Evolutionary conservation across 2,797 vertebrate species (phyloP).

Genomic region (Oceanodroma leucorhoa): DNA sequence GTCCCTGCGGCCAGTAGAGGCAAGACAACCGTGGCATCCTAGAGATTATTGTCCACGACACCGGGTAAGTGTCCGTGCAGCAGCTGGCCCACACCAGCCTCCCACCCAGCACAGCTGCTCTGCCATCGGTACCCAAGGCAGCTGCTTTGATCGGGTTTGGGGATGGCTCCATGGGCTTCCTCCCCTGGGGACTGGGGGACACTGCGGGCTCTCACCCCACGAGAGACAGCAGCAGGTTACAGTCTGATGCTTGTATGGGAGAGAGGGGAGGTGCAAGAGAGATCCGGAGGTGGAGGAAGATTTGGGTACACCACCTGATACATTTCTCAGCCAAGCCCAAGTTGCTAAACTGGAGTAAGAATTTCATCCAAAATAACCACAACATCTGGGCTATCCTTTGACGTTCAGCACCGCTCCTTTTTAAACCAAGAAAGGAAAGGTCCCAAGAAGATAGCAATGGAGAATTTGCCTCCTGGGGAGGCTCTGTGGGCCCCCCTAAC

Average conservation of each 20-base stretch:
- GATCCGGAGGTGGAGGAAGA: rapidly evolving
- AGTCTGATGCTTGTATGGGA: background rate
- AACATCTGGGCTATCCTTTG: background rate
- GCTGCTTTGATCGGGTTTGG: background rate
- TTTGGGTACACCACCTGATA: background rate
- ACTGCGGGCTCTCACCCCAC: background rate
- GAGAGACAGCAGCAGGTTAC: background rate
- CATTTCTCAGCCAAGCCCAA: background rate
- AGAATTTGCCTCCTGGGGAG: background rate
- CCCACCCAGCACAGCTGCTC: background rate
- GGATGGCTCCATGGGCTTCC: background rate
- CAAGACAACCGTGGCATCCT: no score
- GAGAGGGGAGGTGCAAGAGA: background rate
- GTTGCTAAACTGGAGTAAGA: background rate
- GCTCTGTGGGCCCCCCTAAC: background rate
- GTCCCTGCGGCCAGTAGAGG: background rate
- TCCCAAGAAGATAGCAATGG: background rate
- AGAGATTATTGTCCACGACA: background rate
- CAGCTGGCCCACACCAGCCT: background rate
- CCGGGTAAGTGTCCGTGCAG: background rate
- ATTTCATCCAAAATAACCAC: background rate
- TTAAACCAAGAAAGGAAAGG: background rate
- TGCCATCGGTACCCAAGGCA: rapidly evolving
- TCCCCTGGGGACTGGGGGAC: background rate
- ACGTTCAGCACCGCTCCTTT: background rate